Percentiles rank a stretch among this genome's conserved stretches.
Conservation (phyloP, 2,113 vertebrate genomes). For the Mastomys coucha region DNA sequence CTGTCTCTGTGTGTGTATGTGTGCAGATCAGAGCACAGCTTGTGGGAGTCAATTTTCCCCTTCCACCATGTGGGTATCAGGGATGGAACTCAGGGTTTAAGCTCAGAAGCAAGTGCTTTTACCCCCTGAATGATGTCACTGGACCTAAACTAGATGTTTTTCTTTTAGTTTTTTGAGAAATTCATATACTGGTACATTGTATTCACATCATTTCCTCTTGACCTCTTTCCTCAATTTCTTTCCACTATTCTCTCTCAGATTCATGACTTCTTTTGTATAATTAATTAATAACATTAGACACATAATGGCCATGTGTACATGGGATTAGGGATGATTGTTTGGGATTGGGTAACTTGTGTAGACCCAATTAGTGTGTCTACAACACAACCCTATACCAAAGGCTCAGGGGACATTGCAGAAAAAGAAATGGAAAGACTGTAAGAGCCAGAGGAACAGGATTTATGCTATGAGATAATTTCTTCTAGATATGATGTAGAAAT, state of each 20-base stretch:
- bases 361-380: background rate
- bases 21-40: background rate
- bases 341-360: background rate
- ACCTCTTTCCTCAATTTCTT: background rate
- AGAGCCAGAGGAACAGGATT: background rate
- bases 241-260: background rate
- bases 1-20: background rate
- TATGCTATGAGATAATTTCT: background rate
- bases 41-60: background rate
- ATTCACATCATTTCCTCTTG: background rate
- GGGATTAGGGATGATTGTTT: background rate
- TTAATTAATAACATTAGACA: background rate
- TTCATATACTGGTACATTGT: background rate
- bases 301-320: background rate
- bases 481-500: background rate
- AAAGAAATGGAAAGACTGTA: background rate
- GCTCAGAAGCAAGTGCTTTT: background rate
- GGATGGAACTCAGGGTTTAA: background rate
- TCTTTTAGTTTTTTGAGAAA: background rate
- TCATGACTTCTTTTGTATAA: background rate
- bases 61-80: background rate
- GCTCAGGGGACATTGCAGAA: background rate
- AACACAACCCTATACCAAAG: background rate
- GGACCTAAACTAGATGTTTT: background rate
- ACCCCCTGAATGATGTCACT: background rate